Evolutionary conservation across 1,140 invertebrate species (phyloP).

Genomic region (Bombyx mandarina): DNA sequence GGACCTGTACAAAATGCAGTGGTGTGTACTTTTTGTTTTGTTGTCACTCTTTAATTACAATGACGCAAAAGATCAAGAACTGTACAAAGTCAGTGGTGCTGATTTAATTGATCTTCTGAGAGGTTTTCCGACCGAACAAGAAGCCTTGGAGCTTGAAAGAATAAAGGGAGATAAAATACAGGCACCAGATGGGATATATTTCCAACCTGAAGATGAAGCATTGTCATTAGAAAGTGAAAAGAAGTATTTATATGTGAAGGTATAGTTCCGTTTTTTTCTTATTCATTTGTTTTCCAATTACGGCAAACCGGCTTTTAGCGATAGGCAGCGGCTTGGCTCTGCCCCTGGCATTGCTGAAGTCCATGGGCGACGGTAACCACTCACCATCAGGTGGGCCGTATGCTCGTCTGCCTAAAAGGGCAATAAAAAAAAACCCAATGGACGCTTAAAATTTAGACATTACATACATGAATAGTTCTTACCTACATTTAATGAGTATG

Average conservation of each 20-base stretch:
- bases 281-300: too few relatives aligned
- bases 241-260: conserved; percentile 3
- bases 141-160: conserved; percentile 11
- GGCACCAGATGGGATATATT: conserved; percentile 22
- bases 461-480: too few relatives aligned
- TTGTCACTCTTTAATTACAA: conserved; percentile 10
- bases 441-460: too few relatives aligned
- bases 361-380: too few relatives aligned
- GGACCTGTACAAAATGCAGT: conserved; percentile 10
- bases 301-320: too few relatives aligned
- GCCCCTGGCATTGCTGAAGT: too few relatives aligned
- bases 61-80: conserved; percentile 13
- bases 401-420: too few relatives aligned
- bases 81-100: conserved; percentile 15
- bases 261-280: not conserved
- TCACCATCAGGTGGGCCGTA: too few relatives aligned
- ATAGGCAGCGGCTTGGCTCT: too few relatives aligned
- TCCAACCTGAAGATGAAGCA: conserved; percentile 18
- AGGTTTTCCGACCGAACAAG: conserved; percentile 11
- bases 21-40: conserved; percentile 3
- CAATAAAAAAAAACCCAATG: too few relatives aligned
- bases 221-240: conserved; percentile 2
- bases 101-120: conserved; percentile 19
- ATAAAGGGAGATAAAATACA: conserved; percentile 7
- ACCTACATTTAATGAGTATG: too few relatives aligned